Percentiles rank a stretch among this genome's conserved stretches.
phyloP scores from a whole-genome alignment of 1,140 invertebrate species.

The Drosophila bifasciata region DNA sequence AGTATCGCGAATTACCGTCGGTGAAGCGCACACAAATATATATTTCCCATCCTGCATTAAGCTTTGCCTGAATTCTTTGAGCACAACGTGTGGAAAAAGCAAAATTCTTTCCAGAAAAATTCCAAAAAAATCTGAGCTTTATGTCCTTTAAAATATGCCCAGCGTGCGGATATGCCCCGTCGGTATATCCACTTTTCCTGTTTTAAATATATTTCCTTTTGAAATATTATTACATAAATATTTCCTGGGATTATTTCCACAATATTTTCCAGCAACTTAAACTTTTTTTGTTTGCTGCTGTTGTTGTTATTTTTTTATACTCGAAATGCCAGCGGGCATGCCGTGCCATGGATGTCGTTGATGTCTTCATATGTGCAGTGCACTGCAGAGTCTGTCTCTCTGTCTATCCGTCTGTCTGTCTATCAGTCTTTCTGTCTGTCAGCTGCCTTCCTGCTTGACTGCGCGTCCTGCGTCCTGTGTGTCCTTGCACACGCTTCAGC shows the following conservation, averaged over 20 bases:
- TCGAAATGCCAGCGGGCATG: conserved; percentile 51
- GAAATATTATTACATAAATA: conserved; percentile 21
- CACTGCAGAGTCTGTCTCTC: neutral
- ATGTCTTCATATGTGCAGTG: conserved; percentile 66
- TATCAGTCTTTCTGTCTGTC: conserved; percentile 32
- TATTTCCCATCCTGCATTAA: too few relatives aligned
- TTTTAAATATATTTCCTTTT: too few relatives aligned
- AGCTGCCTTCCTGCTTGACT: conserved; percentile 27
- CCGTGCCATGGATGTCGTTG: conserved; percentile 21
- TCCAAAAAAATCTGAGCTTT: too few relatives aligned
- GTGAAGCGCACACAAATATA: too few relatives aligned
- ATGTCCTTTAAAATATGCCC: too few relatives aligned
- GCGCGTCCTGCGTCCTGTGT: conserved; percentile 18
- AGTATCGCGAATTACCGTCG: too few relatives aligned
- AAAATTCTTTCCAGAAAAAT: too few relatives aligned
- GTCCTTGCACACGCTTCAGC: conserved; percentile 67
- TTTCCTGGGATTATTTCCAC: conserved; percentile 24
- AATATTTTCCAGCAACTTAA: conserved; percentile 24
- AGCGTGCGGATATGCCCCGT: too few relatives aligned
- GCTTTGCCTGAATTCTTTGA: too few relatives aligned
- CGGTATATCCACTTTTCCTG: too few relatives aligned
- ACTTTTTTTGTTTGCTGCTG: conserved; percentile 24
- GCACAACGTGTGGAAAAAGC: too few relatives aligned
- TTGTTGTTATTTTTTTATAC: conserved; percentile 33
- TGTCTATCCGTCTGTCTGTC: too few relatives aligned